A percentile compares a stretch with the other conserved stretches of the same genome.
Conservation (phyloP, 2,797 vertebrate genomes). For the Danio albolineatus region DNA sequence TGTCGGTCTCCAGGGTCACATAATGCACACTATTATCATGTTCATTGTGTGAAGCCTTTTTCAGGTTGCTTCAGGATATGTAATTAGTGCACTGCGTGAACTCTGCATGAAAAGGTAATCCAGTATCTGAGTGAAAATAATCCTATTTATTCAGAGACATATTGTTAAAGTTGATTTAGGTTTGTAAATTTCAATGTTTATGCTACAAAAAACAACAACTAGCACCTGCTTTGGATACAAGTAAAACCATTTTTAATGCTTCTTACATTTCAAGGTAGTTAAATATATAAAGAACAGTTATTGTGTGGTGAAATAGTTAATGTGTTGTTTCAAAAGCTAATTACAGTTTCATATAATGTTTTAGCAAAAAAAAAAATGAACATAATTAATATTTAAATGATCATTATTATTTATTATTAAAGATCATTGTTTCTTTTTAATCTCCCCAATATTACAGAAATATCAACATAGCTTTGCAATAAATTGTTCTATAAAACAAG, state of each 20-base stretch:
- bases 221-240: neutral
- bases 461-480: neutral
- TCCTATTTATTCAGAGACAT: neutral
- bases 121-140: neutral
- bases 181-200: neutral
- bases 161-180: neutral
- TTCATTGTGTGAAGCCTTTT: conserved; percentile 3
- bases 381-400: too few relatives aligned
- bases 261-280: neutral
- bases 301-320: neutral
- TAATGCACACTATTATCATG: neutral
- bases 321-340: too few relatives aligned
- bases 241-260: neutral
- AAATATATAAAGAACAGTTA: neutral
- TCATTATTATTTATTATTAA: too few relatives aligned
- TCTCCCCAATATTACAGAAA: too few relatives aligned
- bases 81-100: neutral
- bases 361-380: too few relatives aligned
- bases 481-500: neutral
- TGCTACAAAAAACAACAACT: conserved; percentile 12
- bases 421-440: too few relatives aligned
- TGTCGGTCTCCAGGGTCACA: neutral
- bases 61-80: too few relatives aligned
- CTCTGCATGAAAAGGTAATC: neutral
- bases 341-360: too few relatives aligned